Base-by-base conservation (phyloP, 2,797 vertebrate genomes). In the Cossypha heuglini region DNA sequence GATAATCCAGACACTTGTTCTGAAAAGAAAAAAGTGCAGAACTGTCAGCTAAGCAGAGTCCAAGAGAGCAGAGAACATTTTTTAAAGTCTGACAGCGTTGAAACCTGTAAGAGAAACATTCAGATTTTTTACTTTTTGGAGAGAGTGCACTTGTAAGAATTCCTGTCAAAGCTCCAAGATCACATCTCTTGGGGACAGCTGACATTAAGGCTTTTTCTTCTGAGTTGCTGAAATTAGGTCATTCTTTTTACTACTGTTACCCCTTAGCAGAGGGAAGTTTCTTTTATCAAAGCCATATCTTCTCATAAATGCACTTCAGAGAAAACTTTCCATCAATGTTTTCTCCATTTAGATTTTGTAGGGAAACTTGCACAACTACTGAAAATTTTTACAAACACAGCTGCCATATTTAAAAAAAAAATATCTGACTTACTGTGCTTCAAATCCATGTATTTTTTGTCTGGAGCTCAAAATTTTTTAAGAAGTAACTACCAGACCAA, bases 201-300 rank as follows among this genome's bases (percentile, higher is more conserved):
- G 48, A 42, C 83, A 94, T 85, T 54, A 93, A 85, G 43, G 61
- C 8, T 31, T 72, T 68, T 88, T 86, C 38, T 77, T 80, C 67
- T 3, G 6, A 51, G 58, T 73, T 92, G 81, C 66, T 90, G 77
- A 79, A 95, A 95, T 43, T 14, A 95, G 92, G 85, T 80, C 77
- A 51, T 83, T 95, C 57, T 72, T 93, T 92, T 64, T 91, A 76
- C 31, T 48, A 45, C 1, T 78, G 64, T 42, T 73, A 84, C 38
- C 45, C 45, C 59, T 54, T n/a, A 77, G 29, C 49, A 77, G 16
- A 78, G 10, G 25, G 13, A 84, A 43, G 40, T 64, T 76, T 93
- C 54, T 86, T 94, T 93, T 63, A 86, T 62, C 55, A 83, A 72
- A 94, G 31, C 17, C n/a, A 29, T 40, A 79, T 63, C 69, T 80